phyloP scores from a whole-genome alignment of 2,888 invertebrate genomes.

The Copidosoma aretas region DNA sequence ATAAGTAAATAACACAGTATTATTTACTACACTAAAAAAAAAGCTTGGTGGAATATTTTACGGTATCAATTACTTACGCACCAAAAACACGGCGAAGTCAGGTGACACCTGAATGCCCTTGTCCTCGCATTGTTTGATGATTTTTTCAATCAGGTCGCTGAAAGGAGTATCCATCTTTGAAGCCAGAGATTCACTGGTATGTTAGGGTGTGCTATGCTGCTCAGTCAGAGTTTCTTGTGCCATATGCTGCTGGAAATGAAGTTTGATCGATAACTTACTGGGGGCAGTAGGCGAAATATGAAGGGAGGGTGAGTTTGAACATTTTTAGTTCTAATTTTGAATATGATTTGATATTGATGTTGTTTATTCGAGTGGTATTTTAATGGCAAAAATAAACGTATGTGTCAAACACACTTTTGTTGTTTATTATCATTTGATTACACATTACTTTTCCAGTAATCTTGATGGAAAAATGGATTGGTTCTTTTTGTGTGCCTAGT shows the following conservation, averaged over 20 bases:
- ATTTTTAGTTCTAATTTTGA: too few species aligned
- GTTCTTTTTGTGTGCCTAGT: too few species aligned
- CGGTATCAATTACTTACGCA: constrained; percentile 39
- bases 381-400: too few species aligned
- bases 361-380: too few species aligned
- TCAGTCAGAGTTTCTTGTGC: too few species aligned
- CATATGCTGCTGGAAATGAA: background rate
- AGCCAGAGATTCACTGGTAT: background rate
- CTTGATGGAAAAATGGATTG: too few species aligned
- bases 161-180: constrained; percentile 48
- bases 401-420: too few species aligned
- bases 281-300: background rate
- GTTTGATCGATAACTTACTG: constrained; percentile 36
- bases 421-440: too few species aligned
- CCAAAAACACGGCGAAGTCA: constrained; percentile 55
- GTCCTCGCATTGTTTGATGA: constrained; percentile 49
- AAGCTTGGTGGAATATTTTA: background rate
- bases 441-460: too few species aligned
- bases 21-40: background rate
- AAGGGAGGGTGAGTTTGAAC: too few species aligned
- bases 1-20: too few species aligned
- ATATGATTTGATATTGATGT: too few species aligned
- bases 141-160: constrained; percentile 46
- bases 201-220: background rate
- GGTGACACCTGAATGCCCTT: constrained; percentile 46